Evolutionary conservation across 2,888 invertebrate species (phyloP).

Genomic region (Fragum sueziense): DNA sequence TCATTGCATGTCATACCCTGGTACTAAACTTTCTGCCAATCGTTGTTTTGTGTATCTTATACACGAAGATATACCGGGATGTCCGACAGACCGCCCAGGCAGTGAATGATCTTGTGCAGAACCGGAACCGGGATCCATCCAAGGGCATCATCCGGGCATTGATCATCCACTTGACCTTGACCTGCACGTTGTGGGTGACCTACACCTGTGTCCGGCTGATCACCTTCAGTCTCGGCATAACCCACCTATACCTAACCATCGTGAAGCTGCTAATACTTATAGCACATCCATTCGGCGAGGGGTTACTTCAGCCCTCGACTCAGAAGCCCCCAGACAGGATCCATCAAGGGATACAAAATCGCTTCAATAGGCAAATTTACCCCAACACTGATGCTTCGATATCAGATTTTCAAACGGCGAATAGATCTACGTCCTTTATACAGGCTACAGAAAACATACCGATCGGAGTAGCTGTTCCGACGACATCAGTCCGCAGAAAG

Average conservation of each 20-base stretch:
- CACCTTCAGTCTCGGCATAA: conserved; percentile 9
- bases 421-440: background rate
- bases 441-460: background rate
- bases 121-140: conserved; percentile 35
- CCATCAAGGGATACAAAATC: background rate
- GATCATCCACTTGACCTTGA: conserved; percentile 8
- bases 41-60: conserved; percentile 18
- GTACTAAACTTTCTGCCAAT: conserved; percentile 38
- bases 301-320: conserved; percentile 29
- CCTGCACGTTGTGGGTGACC: conserved; percentile 31
- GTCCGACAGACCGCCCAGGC: conserved; percentile 36
- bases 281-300: conserved; percentile 49
- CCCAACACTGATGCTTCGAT: conserved; percentile 8
- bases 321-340: conserved; percentile 14
- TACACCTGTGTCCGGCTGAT: conserved; percentile 22
- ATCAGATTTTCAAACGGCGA: background rate
- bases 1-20: conserved; percentile 23
- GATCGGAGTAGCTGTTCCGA: background rate
- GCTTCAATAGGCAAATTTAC: conserved; percentile 13
- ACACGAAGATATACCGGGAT: conserved; percentile 27
- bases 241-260: conserved; percentile 28
- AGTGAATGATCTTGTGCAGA: conserved; percentile 23
- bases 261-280: conserved; percentile 38
- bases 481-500: background rate
- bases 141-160: conserved; percentile 45